phyloP scores from a whole-genome alignment of 1,140 invertebrate genomes.

The Papilio xuthus region DNA sequence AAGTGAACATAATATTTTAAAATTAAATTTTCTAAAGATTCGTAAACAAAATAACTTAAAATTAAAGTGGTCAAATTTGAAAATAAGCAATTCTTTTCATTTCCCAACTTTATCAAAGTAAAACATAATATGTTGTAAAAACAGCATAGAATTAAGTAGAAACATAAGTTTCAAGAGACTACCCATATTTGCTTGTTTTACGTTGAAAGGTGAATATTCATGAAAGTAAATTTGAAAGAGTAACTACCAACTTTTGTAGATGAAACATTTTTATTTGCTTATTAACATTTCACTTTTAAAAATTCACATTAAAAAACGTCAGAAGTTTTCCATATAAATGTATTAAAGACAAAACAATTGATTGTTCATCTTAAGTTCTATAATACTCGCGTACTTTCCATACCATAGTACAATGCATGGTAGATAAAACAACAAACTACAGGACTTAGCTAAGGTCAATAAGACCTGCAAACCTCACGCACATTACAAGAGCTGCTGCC shows the following conservation, averaged over 20 bases:
- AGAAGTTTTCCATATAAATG: no score
- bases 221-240: background rate
- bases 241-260: background rate
- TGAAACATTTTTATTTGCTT: constrained; percentile 12
- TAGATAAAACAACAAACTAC: background rate
- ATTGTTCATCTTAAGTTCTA: no score
- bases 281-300: background rate
- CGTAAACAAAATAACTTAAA: constrained; percentile 20
- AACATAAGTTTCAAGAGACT: constrained; percentile 13
- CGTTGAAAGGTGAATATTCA: constrained; percentile 4
- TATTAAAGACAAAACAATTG: no score
- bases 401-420: no score
- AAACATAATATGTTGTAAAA: constrained; percentile 25
- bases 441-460: constrained; percentile 16
- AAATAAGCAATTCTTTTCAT: background rate
- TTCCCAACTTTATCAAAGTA: background rate
- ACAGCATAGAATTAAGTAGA: background rate
- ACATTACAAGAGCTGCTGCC: constrained; percentile 59
- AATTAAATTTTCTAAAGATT: background rate
- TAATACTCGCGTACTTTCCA: no score
- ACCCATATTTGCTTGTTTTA: background rate
- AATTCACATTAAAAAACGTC: no score
- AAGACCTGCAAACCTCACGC: constrained; percentile 50
- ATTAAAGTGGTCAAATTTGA: constrained; percentile 8
- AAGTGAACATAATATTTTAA: constrained; percentile 9